Base-by-base conservation (phyloP, 2,888 invertebrate species). In the Lasius platythorax region DNA sequence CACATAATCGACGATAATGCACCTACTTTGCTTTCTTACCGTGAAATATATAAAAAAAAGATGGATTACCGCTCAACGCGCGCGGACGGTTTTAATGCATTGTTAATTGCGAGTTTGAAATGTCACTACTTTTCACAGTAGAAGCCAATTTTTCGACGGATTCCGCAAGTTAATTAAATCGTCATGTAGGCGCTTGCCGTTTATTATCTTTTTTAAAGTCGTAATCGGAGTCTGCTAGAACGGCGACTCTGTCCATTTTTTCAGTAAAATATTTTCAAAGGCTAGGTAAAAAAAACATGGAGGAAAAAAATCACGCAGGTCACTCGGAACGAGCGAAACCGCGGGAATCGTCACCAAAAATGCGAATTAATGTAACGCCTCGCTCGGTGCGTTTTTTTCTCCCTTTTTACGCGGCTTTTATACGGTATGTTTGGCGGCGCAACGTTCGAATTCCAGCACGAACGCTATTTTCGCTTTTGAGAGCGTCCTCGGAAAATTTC, bases 381-480 rank as follows among this genome's bases (percentile, higher is more conserved):
- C 72, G 79, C 37, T 63, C n/a, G 46, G 18, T 46, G 23, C 33
- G 70, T 70, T 33, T 61, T 18, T 23, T 2, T 28, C 28, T 18
- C 40, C 6, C 12, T 61, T 78, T 79, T 68, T 68, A 78, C 15
- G 58, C 37, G 37, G 37, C 68, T 79, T 81, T 81, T 72, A 53
- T 53, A 61, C 61, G 46, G 37, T 50, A 61, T 72, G 72, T 81
- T 81, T 81, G 70, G 37, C 23, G 64, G 53, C 9, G 30, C 56
- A 40, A 58, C 70, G 86, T 82, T 87, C 87, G 67, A 74, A 86
- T 87, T 86, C 66, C 67, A 78, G 72, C 78, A 68, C 78, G 86
- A 84, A 78, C 33, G 40, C 50, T 70, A 82, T 70, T 83, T 81
- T 68, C 76, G 53, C 61, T 70, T 73, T 73, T 78, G 46, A 68